These are phyloP conservation scores for Antheraea pernyi DNA, from an alignment of 1,140 invertebrate species.

Conservation along the genomic window DNA sequence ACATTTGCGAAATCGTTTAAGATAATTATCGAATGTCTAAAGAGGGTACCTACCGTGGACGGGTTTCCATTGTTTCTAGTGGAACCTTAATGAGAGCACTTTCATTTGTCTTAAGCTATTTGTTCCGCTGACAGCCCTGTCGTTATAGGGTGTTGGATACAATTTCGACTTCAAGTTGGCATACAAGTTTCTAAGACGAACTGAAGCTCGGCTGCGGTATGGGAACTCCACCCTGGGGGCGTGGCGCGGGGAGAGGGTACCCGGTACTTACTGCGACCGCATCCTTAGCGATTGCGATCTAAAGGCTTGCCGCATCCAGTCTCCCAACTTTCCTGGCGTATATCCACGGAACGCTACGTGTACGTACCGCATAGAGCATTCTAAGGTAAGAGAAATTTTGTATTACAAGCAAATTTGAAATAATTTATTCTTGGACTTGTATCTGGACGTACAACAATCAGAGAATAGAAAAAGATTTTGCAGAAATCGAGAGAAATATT, in stretches of 20 bases:
- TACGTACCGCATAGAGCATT: constrained; percentile 87
- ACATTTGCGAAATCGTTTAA: not conserved
- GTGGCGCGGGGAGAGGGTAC: constrained; percentile 85
- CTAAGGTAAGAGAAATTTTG: constrained; percentile 56
- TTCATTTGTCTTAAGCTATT: constrained; percentile 12
- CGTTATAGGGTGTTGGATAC: constrained; percentile 84
- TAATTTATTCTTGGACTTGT: constrained; percentile 10
- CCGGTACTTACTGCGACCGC: constrained; percentile 88
- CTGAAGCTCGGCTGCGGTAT: constrained; percentile 87
- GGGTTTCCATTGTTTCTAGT: not conserved
- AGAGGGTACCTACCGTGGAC: not conserved
- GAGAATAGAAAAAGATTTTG: no score
- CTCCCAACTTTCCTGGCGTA: constrained; percentile 92
- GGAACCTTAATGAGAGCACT: constrained; percentile 7
- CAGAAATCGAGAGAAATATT: no score
- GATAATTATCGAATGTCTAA: not conserved
- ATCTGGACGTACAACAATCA: no score
- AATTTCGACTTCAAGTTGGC: constrained; percentile 91
- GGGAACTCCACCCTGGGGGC: constrained; percentile 85
- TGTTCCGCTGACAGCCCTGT: constrained; percentile 17
- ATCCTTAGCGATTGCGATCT: constrained; percentile 86
- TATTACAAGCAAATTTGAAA: not conserved
- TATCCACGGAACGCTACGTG: constrained; percentile 92
- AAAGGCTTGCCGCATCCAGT: constrained; percentile 86
- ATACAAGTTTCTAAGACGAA: constrained; percentile 88